phyloP scores from a whole-genome alignment of 92 coral and sea anemone species.

The Palythoa grandiflora region DNA sequence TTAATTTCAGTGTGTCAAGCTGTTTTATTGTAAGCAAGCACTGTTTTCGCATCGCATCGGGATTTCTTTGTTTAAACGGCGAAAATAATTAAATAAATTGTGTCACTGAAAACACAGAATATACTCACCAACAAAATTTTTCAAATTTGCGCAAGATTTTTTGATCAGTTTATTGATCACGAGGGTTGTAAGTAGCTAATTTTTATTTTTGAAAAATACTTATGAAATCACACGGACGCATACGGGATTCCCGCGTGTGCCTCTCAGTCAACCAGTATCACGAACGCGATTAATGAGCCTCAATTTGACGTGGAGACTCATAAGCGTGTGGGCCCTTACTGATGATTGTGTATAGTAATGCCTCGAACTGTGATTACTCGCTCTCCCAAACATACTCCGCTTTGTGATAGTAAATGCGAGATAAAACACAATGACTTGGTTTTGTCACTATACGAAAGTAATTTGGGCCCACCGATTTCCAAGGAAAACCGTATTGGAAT shows the following conservation, averaged over 20 bases:
- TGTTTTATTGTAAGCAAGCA: too few species aligned
- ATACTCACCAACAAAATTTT: not conserved
- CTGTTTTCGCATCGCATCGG: too few species aligned
- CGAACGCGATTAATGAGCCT: constrained; percentile 18
- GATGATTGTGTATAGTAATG: constrained; percentile 42
- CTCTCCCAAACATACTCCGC: constrained; percentile 50
- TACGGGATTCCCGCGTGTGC: constrained; percentile 40
- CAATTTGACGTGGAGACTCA: constrained; percentile 9
- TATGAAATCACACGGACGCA: not conserved
- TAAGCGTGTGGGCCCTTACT: not conserved
- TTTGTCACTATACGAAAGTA: constrained; percentile 34
- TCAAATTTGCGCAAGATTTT: not conserved
- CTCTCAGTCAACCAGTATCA: not conserved
- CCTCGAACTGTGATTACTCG: constrained; percentile 51
- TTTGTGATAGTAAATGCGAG: constrained; percentile 49
- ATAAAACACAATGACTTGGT: constrained; percentile 46
- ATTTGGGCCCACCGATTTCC: constrained; percentile 53
- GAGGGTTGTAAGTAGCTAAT: not conserved
- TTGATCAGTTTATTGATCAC: too few species aligned
- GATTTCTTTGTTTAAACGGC: too few species aligned
- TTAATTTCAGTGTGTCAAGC: too few species aligned
- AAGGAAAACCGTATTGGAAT: constrained; percentile 50
- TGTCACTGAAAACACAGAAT: not conserved
- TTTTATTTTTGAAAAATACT: not conserved
- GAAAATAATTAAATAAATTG: too few species aligned